A percentile compares a stretch with the other conserved stretches of the same genome.
Evolutionary conservation across 2,113 vertebrate genomes (phyloP).

Genomic region (Symphodus melops): DNA sequence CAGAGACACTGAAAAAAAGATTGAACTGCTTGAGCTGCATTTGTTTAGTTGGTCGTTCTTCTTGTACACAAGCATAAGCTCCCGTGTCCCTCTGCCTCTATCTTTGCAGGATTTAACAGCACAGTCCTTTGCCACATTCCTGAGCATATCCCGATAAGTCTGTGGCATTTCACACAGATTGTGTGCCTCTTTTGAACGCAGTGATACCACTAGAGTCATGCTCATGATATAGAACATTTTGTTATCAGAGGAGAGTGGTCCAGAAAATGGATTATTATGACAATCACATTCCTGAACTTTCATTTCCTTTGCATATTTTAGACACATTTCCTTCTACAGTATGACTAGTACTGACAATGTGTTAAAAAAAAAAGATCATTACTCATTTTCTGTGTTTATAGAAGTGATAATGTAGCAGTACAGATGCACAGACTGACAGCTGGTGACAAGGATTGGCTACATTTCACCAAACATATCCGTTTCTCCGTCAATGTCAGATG

Average conservation of each 20-base stretch:
- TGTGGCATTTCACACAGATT: constrained; percentile 57
- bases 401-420: too few relatives aligned
- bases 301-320: neutral
- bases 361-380: too few relatives aligned
- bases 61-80: constrained; percentile 5
- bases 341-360: too few relatives aligned
- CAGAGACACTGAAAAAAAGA: neutral
- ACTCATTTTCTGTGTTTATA: too few relatives aligned
- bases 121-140: constrained; percentile 70
- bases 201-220: neutral
- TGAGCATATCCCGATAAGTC: constrained; percentile 68
- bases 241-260: neutral
- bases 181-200: constrained; percentile 18
- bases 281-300: too few relatives aligned
- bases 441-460: too few relatives aligned
- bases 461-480: too few relatives aligned
- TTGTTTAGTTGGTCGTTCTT: neutral
- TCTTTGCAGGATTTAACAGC: constrained; percentile 54
- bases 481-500: too few relatives aligned
- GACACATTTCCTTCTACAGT: too few relatives aligned
- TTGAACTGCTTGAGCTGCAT: neutral
- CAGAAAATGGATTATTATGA: neutral
- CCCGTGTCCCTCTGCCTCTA: constrained; percentile 15
- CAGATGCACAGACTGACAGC: too few relatives aligned
- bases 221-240: neutral